These are phyloP conservation scores for Solea solea DNA, from an alignment of 2,113 vertebrate genomes.

Conservation along the genomic window DNA sequence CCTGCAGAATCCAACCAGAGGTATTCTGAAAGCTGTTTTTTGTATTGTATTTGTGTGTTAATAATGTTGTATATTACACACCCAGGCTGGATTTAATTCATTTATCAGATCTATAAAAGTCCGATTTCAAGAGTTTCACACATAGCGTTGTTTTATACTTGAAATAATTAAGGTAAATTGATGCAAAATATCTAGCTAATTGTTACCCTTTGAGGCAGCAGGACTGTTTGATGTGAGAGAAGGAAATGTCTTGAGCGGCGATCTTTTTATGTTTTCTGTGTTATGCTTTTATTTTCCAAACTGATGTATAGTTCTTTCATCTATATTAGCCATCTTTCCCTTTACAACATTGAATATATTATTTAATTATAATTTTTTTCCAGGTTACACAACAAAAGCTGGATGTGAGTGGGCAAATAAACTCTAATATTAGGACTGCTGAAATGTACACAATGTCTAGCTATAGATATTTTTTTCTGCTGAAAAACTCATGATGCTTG, in stretches of 20 bases:
- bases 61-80: background rate
- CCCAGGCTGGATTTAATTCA: background rate
- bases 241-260: constrained; percentile 17
- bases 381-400: background rate
- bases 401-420: too few species aligned
- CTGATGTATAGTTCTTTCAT: background rate
- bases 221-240: background rate
- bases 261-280: constrained; percentile 22
- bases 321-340: constrained; percentile 1
- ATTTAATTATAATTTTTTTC: constrained; percentile 3
- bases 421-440: too few species aligned
- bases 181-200: constrained; percentile 25
- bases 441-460: too few species aligned
- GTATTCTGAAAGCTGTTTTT: background rate
- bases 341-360: background rate
- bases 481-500: constrained; percentile 15
- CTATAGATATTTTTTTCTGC: background rate
- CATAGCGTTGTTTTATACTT: constrained; percentile 12
- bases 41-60: background rate
- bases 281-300: constrained; percentile 24
- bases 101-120: background rate
- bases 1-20: constrained; percentile 23
- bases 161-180: constrained; percentile 33
- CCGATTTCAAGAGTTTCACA: background rate
- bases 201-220: constrained; percentile 41